phyloP scores from a whole-genome alignment of 2,888 invertebrate species.

The Aquatica leii region DNA sequence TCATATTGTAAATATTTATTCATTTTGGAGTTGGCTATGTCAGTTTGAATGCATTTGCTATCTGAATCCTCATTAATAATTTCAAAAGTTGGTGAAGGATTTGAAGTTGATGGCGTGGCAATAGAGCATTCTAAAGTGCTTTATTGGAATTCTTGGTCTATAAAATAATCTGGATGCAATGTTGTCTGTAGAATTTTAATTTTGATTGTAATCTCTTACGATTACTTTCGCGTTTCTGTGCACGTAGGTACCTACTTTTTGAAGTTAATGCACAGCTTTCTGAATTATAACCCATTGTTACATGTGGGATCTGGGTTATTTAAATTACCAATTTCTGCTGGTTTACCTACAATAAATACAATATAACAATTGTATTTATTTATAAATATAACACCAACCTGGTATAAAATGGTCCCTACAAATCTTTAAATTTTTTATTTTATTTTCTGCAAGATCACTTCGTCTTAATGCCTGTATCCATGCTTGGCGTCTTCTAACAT shows the following conservation, averaged over 20 bases:
- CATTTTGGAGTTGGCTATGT: no score
- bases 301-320: neutral
- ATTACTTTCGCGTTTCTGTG: no score
- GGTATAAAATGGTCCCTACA: conserved; percentile 4
- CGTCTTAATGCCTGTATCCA: conserved; percentile 1
- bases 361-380: neutral
- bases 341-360: neutral
- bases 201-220: no score
- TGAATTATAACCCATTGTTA: neutral
- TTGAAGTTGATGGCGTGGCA: no score
- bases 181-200: no score
- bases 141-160: no score
- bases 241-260: neutral
- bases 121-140: no score
- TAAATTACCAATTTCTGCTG: neutral
- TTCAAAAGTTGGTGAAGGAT: no score
- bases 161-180: no score
- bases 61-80: no score
- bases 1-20: no score
- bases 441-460: neutral
- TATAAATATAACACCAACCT: neutral
- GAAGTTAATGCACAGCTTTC: neutral
- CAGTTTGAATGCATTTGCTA: no score
- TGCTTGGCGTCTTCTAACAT: neutral
- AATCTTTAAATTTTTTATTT: conserved; percentile 3